A percentile compares a stretch with the other conserved stretches of the same genome.
phyloP scores from a whole-genome alignment of 2,113 vertebrate genomes.

The Nesoenas mayeri region DNA sequence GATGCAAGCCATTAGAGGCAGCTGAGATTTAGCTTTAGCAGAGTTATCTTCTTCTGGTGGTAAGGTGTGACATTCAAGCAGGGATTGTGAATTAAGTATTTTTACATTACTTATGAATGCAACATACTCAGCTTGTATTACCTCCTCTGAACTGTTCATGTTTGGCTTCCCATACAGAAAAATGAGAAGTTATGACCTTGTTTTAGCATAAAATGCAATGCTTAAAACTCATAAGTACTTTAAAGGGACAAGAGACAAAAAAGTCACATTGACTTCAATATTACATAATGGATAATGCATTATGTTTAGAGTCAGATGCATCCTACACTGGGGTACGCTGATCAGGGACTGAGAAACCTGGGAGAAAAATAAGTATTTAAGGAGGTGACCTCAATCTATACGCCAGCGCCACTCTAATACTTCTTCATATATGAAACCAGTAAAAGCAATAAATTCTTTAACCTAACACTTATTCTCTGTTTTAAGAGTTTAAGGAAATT shows the following conservation, averaged over 20 bases:
- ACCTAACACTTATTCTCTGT: background rate
- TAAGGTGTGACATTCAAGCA: background rate
- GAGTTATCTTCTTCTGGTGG: background rate
- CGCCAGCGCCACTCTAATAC: accelerated
- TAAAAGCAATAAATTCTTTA: background rate
- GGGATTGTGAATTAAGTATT: background rate
- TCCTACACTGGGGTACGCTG: background rate
- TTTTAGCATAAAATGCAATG: no score
- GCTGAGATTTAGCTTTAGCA: background rate
- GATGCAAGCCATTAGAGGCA: background rate
- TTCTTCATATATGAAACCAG: background rate
- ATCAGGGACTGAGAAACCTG: background rate
- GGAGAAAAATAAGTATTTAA: background rate
- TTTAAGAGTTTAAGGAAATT: background rate
- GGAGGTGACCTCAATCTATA: background rate
- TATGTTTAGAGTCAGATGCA: background rate
- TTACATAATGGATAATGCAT: background rate
- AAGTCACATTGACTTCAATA: background rate
- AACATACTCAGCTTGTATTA: background rate
- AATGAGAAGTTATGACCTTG: background rate
- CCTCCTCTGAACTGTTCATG: background rate
- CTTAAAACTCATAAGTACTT: background rate
- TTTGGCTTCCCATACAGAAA: background rate
- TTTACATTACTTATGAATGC: background rate
- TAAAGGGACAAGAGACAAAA: background rate